These are phyloP conservation scores for Nymphicus hollandicus DNA, from an alignment of 2,113 vertebrate genomes.

Conservation along the genomic window DNA sequence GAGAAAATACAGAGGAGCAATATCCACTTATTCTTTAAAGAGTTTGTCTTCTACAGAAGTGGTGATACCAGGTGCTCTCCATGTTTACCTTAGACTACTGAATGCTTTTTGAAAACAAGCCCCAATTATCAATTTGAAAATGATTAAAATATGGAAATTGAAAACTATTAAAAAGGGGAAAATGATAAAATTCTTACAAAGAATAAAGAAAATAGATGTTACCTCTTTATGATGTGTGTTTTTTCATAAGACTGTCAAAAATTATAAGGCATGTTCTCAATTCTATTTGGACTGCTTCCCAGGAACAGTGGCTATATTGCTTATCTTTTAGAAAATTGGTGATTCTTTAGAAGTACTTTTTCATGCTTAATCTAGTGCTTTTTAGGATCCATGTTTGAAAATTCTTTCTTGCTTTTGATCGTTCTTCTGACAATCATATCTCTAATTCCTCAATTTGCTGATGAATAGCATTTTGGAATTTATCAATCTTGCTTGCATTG, in stretches of 20 bases:
- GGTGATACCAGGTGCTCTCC: not conserved
- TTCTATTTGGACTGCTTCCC: constrained; percentile 49
- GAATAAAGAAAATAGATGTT: not conserved
- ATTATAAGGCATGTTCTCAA: constrained; percentile 42
- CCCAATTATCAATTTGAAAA: not conserved
- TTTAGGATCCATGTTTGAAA: not conserved
- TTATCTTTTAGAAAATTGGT: constrained; percentile 48
- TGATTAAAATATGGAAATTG: not conserved
- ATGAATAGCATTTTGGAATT: constrained; percentile 38
- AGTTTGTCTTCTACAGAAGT: not conserved
- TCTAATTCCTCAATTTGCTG: constrained; percentile 32
- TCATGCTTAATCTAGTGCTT: not conserved
- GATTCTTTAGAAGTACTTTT: constrained; percentile 66
- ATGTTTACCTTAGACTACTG: not conserved
- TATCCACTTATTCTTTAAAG: not conserved
- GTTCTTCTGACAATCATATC: constrained; percentile 28
- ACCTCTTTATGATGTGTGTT: not conserved
- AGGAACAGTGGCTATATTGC: constrained; percentile 64
- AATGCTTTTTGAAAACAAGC: not conserved
- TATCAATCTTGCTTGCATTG: not conserved
- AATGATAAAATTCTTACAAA: not conserved
- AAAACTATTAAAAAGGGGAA: not conserved
- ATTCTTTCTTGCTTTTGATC: not conserved
- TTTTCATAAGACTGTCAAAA: constrained; percentile 19
- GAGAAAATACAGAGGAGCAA: not conserved